Evolutionary conservation across 2,797 vertebrate species (phyloP), one percentile per base, ranked within the genome.

Genomic region (Malurus leucopterus): DNA sequence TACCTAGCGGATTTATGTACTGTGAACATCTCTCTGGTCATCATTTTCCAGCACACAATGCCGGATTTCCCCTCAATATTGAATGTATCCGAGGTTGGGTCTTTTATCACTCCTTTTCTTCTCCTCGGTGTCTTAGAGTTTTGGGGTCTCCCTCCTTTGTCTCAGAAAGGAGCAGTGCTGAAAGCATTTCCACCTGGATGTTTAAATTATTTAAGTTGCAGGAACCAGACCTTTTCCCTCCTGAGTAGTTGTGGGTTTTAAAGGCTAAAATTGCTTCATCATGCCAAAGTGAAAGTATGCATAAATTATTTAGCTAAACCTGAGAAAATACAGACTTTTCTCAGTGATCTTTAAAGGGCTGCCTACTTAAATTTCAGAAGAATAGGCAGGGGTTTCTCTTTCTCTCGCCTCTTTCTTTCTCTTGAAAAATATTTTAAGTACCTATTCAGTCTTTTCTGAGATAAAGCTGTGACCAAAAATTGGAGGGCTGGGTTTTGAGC

Each of bases 241-340:
- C 95, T 97, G 97, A 98, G 97, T 96, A 98, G 97, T 97, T 96
- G 96, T 98, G 98, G 98, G 96, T 98, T 98, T 97, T 98, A 98
- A 98, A 98, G 98, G 98, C 98, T 98, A 98, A 98, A 99, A 98
- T 98, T 98, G 98, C 98, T 99, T 98, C 98, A 98, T 99, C 98
- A 98, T 98, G 98, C 98, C 98, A 97, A 98, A 98, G 97, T 98
- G 97, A 98, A 98, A 98, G 98, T 97, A 97, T 98, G 98, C 98
- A 98, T 99, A 97, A 97, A 98, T 99, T 99, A 99, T 99, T 99
- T 98, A 99, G 98, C 97, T 98, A 95, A 98, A 98, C 97, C 98
- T 98, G 97, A 98, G 98, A 98, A 98, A 98, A 98, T 98, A 97
- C 97, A 96, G 96, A 97, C 96, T 96, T 97, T 97, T 98, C 97